Base-by-base conservation (phyloP, 2,888 invertebrate genomes). In the Cenopis cana region DNA sequence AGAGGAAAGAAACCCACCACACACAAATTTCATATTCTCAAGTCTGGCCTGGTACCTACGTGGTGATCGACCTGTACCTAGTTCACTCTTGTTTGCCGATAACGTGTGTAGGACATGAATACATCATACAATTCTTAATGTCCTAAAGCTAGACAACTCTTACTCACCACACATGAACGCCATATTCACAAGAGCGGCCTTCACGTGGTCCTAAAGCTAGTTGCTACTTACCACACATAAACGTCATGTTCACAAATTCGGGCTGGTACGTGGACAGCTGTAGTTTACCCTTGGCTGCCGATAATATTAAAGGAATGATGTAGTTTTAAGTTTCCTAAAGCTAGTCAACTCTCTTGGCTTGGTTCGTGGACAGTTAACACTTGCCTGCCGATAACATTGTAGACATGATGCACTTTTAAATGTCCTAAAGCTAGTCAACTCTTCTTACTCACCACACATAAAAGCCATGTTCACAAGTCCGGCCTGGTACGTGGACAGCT, bases 111-210 rank as follows among this genome's bases (percentile, higher is more conserved):
- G 5, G 29, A 4, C 29, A 33, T 12, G 12, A 97, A 0, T 96
- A 96, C 81, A 96, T 94, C 1, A 95, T 89, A 68, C 95, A 95
- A 86, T 95, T 33, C 2, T 29, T 4, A 29, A 5, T 0, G 96
- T 95, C 81, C 96, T 20, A 52, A 18, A 24, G 24, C 11, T 1
- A 33, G 14, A n/a, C 6, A 6, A 14, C 2, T 0, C 8, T 11
- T 8, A 33, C 90, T 89, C 75, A 95, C 96, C 97, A 62, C 95
- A 89, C 89, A 97, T 95, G 76, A 97, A 96, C 0, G 95, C 94
- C 79, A 96, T 95, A 80, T 96, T 97, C 69, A 97, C 93, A 50
- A 95, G 90, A 0, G 96, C 96, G 73, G 96, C 94, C 80, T 96
- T 94, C 94, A 93, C 0, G 96, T 95, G 11, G 94, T 92, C 11